Evolutionary conservation across 1,140 invertebrate genomes (phyloP).

Genomic region (Melipona quadrifasciata): DNA sequence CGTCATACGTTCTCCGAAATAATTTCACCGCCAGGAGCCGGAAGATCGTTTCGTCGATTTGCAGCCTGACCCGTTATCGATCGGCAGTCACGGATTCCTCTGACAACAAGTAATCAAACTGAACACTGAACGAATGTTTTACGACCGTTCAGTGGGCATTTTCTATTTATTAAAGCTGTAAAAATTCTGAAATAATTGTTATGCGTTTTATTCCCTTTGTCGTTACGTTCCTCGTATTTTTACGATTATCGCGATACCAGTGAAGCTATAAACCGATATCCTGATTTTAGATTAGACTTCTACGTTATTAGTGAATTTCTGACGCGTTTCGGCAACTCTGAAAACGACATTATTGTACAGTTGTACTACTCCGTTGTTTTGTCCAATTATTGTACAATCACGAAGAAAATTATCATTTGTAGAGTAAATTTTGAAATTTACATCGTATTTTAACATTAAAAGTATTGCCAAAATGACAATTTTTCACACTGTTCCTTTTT

Average conservation of each 20-base stretch:
- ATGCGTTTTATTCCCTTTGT: not conserved
- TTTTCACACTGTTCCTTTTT: too few relatives aligned
- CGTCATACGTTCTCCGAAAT: not conserved
- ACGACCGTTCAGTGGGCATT: not conserved
- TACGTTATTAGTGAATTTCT: not conserved
- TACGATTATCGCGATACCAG: not conserved
- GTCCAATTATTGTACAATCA: too few relatives aligned
- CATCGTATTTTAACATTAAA: not conserved
- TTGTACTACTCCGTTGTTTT: too few relatives aligned
- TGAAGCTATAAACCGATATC: not conserved
- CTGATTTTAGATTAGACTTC: not conserved
- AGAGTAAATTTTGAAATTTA: not conserved
- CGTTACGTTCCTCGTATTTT: not conserved
- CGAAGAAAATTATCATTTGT: not conserved
- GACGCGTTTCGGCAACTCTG: not conserved
- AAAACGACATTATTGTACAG: too few relatives aligned
- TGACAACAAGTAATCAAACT: not conserved
- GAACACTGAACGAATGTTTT: not conserved
- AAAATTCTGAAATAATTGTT: not conserved
- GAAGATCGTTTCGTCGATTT: not conserved
- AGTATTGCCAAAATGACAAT: not conserved
- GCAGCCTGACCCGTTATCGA: not conserved
- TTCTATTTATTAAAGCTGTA: not conserved
- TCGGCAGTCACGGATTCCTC: not conserved
- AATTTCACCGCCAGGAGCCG: not conserved